Conservation (phyloP, 2,113 vertebrate genomes). For the Grallaria varia region DNA sequence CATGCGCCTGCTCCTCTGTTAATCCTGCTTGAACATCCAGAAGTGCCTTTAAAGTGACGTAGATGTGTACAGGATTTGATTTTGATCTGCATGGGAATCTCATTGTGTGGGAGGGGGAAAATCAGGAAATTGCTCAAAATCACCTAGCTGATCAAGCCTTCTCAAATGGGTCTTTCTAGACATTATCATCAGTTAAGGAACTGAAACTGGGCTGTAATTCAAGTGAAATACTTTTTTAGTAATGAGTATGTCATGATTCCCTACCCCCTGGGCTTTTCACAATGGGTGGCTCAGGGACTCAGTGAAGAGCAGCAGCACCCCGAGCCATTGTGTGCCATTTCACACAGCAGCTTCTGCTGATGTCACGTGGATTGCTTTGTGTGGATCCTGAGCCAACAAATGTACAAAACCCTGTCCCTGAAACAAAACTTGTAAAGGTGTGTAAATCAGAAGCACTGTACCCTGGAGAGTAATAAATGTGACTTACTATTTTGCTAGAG, state of each 20-base stretch:
- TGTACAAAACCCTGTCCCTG: neutral
- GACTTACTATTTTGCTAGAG: conserved; percentile 37
- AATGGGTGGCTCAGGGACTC: neutral
- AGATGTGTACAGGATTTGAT: neutral
- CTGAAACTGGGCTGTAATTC: neutral
- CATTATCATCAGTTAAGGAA: neutral
- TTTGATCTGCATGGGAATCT: neutral
- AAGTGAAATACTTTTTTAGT: neutral
- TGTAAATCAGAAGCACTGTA: conserved; percentile 41
- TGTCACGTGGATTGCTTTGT: neutral
- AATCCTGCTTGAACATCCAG: neutral
- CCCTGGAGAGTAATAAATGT: neutral
- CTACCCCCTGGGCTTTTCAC: neutral
- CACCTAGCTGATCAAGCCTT: neutral
- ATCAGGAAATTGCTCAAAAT: neutral
- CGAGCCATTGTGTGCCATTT: neutral
- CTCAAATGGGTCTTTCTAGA: neutral
- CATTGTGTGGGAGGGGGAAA: neutral
- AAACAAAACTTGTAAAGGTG: conserved; percentile 5
- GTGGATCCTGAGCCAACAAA: neutral
- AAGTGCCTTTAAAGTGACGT: neutral
- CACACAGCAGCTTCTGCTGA: neutral
- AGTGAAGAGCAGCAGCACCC: neutral
- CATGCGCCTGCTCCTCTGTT: rapidly evolving
- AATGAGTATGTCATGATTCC: neutral